Conservation (phyloP, 2,888 invertebrate species). For the Nebria salina region DNA sequence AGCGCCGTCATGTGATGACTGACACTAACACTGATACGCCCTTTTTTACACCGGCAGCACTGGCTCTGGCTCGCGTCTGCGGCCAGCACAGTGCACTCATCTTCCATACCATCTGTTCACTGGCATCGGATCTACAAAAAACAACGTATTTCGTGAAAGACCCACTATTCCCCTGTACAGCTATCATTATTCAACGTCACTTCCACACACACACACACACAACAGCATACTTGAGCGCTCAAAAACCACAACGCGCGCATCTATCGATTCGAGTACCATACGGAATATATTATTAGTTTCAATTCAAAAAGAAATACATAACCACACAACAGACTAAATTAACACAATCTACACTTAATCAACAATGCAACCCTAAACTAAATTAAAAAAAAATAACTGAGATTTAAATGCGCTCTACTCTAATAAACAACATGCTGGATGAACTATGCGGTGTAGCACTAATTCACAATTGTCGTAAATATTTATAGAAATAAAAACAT, state of each 20-base stretch:
- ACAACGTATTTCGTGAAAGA: background rate
- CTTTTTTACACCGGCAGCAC: slow-evolving; percentile 66
- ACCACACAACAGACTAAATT: background rate
- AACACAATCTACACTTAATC: background rate
- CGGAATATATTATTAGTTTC: background rate
- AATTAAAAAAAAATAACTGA: background rate
- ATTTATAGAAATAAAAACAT: too few relatives aligned
- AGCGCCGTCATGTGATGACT: slow-evolving; percentile 66
- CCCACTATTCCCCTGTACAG: background rate
- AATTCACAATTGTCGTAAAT: too few relatives aligned
- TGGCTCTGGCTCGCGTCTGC: slow-evolving; percentile 63
- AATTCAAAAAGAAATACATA: background rate
- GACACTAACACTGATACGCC: slow-evolving; percentile 61
- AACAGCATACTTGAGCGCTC: background rate
- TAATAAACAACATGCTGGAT: background rate
- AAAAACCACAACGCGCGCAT: background rate
- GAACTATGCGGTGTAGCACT: too few relatives aligned
- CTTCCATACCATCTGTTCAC: slow-evolving; percentile 50
- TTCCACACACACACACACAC: background rate
- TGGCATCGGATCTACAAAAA: slow-evolving; percentile 61
- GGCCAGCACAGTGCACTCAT: slow-evolving; percentile 47
- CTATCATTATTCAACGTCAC: slow-evolving; percentile 23
- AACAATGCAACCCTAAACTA: background rate
- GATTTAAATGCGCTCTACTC: background rate
- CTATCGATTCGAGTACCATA: slow-evolving; percentile 16